A percentile compares a stretch with the other conserved stretches of the same genome.
These are phyloP conservation scores for Oikopleura vanhoeffeni DNA, from an alignment of 23 tunicate species.

Conservation along the genomic window DNA sequence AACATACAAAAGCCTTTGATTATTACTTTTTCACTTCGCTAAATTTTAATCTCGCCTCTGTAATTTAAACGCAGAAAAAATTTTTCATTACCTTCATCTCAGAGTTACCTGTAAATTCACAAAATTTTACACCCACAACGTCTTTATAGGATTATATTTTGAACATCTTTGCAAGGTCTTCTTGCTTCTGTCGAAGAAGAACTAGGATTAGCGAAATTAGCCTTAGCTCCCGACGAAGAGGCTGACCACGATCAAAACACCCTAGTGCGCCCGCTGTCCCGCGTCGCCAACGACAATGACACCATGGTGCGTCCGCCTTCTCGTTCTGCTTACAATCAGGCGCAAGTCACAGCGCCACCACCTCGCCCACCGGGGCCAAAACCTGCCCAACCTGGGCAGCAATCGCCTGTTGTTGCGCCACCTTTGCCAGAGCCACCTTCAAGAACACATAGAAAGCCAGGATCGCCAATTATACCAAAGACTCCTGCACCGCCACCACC, in stretches of 20 bases:
- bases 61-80: too few species aligned
- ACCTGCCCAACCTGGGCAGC: not conserved
- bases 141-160: too few species aligned
- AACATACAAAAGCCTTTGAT: too few species aligned
- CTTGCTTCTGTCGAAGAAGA: not conserved
- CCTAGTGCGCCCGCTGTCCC: not conserved
- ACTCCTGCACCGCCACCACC: constrained; percentile 12
- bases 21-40: too few species aligned
- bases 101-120: too few species aligned
- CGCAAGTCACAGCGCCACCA: not conserved
- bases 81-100: too few species aligned
- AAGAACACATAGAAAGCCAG: constrained; percentile 1
- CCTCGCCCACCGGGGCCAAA: not conserved
- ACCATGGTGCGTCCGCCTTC: constrained; percentile 4
- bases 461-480: constrained; percentile 5
- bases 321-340: not conserved
- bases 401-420: not conserved
- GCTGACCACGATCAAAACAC: not conserved
- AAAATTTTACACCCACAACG: too few species aligned
- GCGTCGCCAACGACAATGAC: not conserved
- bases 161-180: too few species aligned
- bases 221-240: not conserved
- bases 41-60: too few species aligned
- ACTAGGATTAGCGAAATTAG: not conserved
- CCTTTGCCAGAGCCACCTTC: not conserved